Percentiles rank a stretch among this genome's conserved stretches.
Conservation (phyloP, 2,888 invertebrate genomes). For the Penaeus monodon region DNA sequence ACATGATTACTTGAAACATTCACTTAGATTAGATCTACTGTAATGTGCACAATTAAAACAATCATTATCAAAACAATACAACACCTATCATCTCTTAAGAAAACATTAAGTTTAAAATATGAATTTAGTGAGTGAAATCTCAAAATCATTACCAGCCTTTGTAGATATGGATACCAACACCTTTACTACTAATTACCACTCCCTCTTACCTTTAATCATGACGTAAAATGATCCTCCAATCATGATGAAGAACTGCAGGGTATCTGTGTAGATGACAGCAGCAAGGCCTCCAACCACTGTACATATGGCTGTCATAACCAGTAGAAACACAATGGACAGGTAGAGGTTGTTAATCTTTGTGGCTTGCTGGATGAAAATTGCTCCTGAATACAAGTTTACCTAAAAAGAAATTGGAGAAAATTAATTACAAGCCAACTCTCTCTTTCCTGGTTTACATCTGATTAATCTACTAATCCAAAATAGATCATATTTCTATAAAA, state of each 20-base stretch:
- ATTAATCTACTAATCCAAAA: too few species aligned
- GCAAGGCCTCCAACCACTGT: slow-evolving; percentile 69
- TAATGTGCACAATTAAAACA: too few species aligned
- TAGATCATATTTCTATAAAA: too few species aligned
- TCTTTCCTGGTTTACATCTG: background rate
- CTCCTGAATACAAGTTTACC: slow-evolving; percentile 72
- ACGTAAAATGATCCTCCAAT: slow-evolving; percentile 70
- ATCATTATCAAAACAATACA: too few species aligned
- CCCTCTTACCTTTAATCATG: slow-evolving; percentile 68
- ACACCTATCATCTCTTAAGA: too few species aligned
- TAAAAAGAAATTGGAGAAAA: slow-evolving; percentile 65
- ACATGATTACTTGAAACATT: too few species aligned
- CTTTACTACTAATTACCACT: background rate
- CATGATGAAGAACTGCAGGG: slow-evolving; percentile 71
- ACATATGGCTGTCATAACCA: slow-evolving; percentile 69
- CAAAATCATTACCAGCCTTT: too few species aligned
- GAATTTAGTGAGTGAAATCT: too few species aligned
- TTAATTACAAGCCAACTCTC: background rate
- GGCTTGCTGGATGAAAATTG: slow-evolving; percentile 71
- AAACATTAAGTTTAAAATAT: too few species aligned
- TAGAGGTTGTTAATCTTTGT: slow-evolving; percentile 70
- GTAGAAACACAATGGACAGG: slow-evolving; percentile 68
- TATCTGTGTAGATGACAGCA: slow-evolving; percentile 70
- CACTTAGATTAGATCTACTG: too few species aligned
- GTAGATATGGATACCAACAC: too few species aligned